Conservation (phyloP, 2,797 vertebrate species). For the Diceros bicornis region DNA sequence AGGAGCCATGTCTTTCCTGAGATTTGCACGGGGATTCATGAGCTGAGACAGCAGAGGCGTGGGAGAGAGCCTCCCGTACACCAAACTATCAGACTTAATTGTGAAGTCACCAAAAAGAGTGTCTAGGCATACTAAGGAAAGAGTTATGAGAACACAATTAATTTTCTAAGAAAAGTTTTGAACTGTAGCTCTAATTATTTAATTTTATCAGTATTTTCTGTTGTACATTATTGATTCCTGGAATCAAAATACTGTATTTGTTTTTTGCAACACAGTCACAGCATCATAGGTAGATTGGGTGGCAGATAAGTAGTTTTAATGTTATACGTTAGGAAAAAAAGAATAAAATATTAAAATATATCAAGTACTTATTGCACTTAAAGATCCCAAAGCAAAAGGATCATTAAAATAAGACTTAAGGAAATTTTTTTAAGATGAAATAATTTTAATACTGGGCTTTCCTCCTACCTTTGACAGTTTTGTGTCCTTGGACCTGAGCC, state of each 20-base stretch:
- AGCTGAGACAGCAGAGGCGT: not conserved
- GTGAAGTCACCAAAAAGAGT: not conserved
- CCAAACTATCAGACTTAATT: not conserved
- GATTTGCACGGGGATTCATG: not conserved
- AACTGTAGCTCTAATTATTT: not conserved
- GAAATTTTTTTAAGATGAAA: not conserved
- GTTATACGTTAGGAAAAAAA: not conserved
- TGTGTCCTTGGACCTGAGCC: not conserved
- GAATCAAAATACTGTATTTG: not conserved
- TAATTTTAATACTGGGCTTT: not conserved
- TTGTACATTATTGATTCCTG: not conserved
- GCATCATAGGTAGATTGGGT: not conserved
- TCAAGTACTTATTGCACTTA: not conserved
- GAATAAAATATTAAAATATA: not conserved
- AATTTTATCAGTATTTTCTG: not conserved
- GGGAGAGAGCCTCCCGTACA: not conserved
- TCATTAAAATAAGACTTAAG: not conserved
- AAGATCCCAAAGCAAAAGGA: conserved; percentile 37
- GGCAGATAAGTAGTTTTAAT: not conserved
- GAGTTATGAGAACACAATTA: not conserved
- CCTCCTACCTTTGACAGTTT: not conserved
- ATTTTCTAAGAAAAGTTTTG: not conserved
- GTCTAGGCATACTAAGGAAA: not conserved
- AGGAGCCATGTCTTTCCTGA: not conserved
- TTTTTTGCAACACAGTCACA: not conserved